Percentiles rank a stretch among this genome's conserved stretches.
Conservation (phyloP, 2,888 invertebrate genomes). For the Perizoma affinitatum region DNA sequence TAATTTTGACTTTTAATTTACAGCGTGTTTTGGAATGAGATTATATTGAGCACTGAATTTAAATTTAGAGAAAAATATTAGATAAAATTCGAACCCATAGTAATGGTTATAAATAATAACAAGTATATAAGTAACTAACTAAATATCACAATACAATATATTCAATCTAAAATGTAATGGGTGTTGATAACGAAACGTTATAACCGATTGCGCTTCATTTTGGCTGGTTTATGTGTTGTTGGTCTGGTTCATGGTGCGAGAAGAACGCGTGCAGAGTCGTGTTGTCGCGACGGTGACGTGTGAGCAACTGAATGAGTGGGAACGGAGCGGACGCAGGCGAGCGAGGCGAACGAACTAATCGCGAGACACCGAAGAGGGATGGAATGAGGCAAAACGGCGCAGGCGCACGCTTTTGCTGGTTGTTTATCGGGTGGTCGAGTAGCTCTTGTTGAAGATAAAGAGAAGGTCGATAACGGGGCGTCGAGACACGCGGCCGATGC, state of each 20-base stretch:
- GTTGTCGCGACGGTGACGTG: constrained; percentile 72
- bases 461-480: constrained; percentile 71
- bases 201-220: constrained; percentile 83
- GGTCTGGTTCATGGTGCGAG: constrained; percentile 78
- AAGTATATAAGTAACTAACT: constrained; percentile 72
- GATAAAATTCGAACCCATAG: constrained; percentile 76
- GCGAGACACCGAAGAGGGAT: constrained; percentile 64
- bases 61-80: constrained; percentile 63
- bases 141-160: constrained; percentile 83
- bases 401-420: constrained; percentile 81
- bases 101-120: constrained; percentile 77
- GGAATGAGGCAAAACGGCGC: constrained; percentile 80
- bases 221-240: constrained; percentile 82
- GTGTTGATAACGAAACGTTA: constrained; percentile 78
- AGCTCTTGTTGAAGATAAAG: constrained; percentile 74
- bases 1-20: constrained; percentile 61
- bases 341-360: constrained; percentile 71
- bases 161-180: constrained; percentile 78
- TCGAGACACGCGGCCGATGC: constrained; percentile 48
- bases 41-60: constrained; percentile 81
- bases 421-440: constrained; percentile 74
- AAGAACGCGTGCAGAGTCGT: constrained; percentile 67
- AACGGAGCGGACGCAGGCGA: constrained; percentile 43
- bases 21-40: constrained; percentile 81
- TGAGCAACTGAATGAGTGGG: constrained; percentile 71